A percentile compares a stretch with the other conserved stretches of the same genome.
phyloP scores from a whole-genome alignment of 2,797 vertebrate genomes.

The Pseudochaenichthys georgianus region DNA sequence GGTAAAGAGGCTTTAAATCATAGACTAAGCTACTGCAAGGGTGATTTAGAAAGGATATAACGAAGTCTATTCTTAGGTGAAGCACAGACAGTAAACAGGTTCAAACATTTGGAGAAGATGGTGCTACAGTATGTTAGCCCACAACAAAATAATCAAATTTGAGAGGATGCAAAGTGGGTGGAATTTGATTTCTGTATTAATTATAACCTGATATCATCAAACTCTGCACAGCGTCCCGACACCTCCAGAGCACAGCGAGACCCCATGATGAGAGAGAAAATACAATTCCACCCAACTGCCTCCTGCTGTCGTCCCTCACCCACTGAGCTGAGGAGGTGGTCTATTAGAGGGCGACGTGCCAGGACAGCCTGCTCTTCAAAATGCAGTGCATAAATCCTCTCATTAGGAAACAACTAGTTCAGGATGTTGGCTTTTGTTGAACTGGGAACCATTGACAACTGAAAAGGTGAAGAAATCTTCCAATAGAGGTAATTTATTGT shows the following conservation, averaged over 20 bases:
- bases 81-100: conserved; percentile 37
- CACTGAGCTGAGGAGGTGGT: conserved; percentile 66
- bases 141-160: conserved; percentile 76
- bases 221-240: conserved; percentile 66
- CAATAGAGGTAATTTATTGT: too few species aligned
- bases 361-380: conserved; percentile 40
- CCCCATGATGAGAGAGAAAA: conserved; percentile 79
- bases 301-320: conserved; percentile 65
- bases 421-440: conserved; percentile 20
- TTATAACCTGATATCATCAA: conserved; percentile 80
- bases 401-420: not conserved
- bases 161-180: conserved; percentile 71
- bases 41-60: conserved; percentile 7
- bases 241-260: conserved; percentile 68
- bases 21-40: not conserved
- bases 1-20: conserved; percentile 11
- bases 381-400: conserved; percentile 5
- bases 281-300: conserved; percentile 72
- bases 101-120: conserved; percentile 46
- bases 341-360: conserved; percentile 58
- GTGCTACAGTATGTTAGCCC: conserved; percentile 65
- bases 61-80: conserved; percentile 24
- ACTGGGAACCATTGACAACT: not conserved
- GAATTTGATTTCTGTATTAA: conserved; percentile 83
- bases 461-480: conserved; percentile 21